Evolutionary conservation across 2,888 invertebrate genomes (phyloP).

Genomic region (Leucophenga maculata): DNA sequence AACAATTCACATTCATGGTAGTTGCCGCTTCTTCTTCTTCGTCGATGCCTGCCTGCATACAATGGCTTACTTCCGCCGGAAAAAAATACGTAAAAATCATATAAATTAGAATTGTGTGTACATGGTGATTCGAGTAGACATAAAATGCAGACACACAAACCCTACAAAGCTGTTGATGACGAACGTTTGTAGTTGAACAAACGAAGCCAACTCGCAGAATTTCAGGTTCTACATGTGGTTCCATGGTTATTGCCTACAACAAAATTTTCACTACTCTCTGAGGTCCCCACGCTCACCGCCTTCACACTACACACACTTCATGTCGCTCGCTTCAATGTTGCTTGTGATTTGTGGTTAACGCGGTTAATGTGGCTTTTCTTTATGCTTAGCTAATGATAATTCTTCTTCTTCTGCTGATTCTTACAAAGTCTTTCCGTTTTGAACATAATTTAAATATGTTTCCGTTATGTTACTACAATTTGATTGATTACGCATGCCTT

Average conservation of each 20-base stretch:
- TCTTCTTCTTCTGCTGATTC: conserved; percentile 1
- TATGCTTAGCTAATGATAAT: not conserved
- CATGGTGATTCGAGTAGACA: not conserved
- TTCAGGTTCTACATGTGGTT: conserved; percentile 31
- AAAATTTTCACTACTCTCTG: not conserved
- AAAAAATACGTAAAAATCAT: conserved; percentile 60
- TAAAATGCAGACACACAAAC: not conserved
- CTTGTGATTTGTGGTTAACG: not conserved
- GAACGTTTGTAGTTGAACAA: too few relatives aligned
- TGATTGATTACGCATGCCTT: conserved; percentile 36
- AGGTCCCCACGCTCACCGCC: not conserved
- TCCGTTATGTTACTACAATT: conserved; percentile 44
- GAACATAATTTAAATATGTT: conserved; percentile 37
- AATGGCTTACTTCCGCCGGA: conserved; percentile 66
- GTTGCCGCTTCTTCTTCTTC: conserved; percentile 1
- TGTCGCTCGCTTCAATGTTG: conserved; percentile 8
- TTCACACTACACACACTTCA: conserved; percentile 30
- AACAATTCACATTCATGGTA: too few relatives aligned
- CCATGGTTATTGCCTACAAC: not conserved
- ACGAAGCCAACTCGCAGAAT: not conserved
- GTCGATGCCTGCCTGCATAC: conserved; percentile 24
- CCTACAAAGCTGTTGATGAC: not conserved
- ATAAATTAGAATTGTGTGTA: conserved; percentile 49
- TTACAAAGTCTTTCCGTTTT: conserved; percentile 4
- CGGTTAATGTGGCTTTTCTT: not conserved